Base-by-base conservation (phyloP, 2,888 invertebrate genomes). In the Teinopalpus imperialis region DNA sequence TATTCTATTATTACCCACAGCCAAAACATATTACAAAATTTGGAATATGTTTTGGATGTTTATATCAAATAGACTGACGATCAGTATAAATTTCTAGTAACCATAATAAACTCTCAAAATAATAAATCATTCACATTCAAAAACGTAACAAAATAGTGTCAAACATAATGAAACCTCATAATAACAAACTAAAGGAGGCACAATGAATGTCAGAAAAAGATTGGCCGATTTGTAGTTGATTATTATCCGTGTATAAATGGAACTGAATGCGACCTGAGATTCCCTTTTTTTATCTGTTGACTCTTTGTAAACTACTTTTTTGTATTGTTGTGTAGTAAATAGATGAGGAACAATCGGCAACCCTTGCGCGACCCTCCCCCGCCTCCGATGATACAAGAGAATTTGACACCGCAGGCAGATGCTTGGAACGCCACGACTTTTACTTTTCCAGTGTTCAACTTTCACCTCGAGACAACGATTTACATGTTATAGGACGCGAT, bases 381-480 rank as follows among this genome's bases (percentile, higher is more conserved):
- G 67, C 69, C 69, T 58, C 47, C 59, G 68, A 57, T 56, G 66
- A 55, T 78, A 79, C 80, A 75, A 60, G 79, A 80, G 79, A 81
- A 77, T 72, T 69, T 62, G 72, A 71, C 74, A 77, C 69, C 66
- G 57, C 60, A 59, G 50, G 61, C 78, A 78, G 77, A 75, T 81
- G 81, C 75, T n/a, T n/a, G n/a, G n/a, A 74, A 56, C 70, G 59
- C 56, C 55, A 49, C 64, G 73, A 85, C 87, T 88, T 87, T 88
- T 87, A 86, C 86, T 88, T 88, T 83, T 69, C 69, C 64, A 64
- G 62, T 8, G 24, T 69, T 87, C 78, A 87, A 88, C 87, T 88
- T 88, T 88, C 87, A 88, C 87, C 87, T 85, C 77, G 56, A 70
- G 67, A 74, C 72, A 63, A 73, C 69, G 73, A 81, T 83, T 81